These are phyloP conservation scores for Brachionus angularis DNA, from an alignment of 1,140 invertebrate species.

Conservation along the genomic window DNA sequence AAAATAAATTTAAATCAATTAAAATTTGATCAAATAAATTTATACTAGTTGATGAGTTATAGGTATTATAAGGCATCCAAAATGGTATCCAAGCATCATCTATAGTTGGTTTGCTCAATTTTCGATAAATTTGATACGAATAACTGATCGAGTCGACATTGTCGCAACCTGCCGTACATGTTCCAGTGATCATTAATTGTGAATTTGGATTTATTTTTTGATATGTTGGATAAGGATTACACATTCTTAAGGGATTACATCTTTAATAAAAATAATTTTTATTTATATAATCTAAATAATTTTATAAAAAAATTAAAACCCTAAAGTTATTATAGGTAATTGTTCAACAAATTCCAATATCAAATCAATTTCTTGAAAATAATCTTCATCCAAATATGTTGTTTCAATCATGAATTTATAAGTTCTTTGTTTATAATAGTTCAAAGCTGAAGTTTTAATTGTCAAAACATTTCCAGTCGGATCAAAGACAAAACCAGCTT, in stretches of 20 bases:
- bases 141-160: neutral
- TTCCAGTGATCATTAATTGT: constrained; percentile 1
- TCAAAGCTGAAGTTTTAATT: constrained; percentile 6
- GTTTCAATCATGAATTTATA: constrained; percentile 30
- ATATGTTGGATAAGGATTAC: constrained; percentile 19
- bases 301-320: too few relatives aligned
- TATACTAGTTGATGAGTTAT: neutral
- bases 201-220: constrained; percentile 43
- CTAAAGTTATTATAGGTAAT: neutral
- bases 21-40: neutral
- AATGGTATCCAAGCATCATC: constrained; percentile 32
- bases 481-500: neutral
- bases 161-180: constrained; percentile 17
- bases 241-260: constrained; percentile 7
- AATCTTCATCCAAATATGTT: constrained; percentile 2
- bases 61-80: constrained; percentile 14
- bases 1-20: neutral
- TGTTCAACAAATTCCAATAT: neutral
- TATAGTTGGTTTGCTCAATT: neutral
- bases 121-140: constrained; percentile 27
- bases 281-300: too few relatives aligned
- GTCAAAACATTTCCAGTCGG: neutral
- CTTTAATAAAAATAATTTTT: constrained; percentile 7
- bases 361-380: constrained; percentile 36
- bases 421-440: constrained; percentile 1